Conservation (phyloP, 2,113 vertebrate species). For the Lanius ludovicianus region DNA sequence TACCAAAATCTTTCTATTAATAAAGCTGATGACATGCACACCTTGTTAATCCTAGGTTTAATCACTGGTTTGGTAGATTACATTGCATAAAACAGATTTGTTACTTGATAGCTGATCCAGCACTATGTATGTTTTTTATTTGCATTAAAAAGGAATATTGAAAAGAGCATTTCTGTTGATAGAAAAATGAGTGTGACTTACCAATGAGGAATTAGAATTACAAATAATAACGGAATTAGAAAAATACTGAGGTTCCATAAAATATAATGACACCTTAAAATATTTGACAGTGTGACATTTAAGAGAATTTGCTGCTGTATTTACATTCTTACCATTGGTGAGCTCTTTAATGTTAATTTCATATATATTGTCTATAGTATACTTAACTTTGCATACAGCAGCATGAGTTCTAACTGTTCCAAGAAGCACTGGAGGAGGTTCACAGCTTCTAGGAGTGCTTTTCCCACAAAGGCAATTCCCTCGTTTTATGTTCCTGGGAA, state of each 20-base stretch:
- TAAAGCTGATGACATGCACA: background rate
- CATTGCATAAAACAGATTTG: background rate
- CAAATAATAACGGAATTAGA: background rate
- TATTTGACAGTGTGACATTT: background rate
- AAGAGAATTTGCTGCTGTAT: background rate
- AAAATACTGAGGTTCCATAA: background rate
- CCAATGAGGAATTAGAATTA: background rate
- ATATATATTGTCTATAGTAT: background rate
- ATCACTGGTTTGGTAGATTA: background rate
- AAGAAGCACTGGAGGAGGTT: background rate
- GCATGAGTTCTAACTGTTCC: background rate
- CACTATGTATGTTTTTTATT: background rate
- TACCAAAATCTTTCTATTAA: background rate
- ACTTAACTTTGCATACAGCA: background rate
- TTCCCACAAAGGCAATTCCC: background rate
- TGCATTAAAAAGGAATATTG: background rate
- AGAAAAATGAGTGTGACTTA: background rate
- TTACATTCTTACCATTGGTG: background rate
- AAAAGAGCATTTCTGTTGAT: background rate
- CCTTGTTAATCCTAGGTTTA: background rate
- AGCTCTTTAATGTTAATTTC: background rate
- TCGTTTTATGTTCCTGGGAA: background rate
- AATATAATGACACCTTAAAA: background rate
- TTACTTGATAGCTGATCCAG: background rate
- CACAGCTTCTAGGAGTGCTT: background rate